phyloP scores from a whole-genome alignment of 2,113 vertebrate species.

The Polypterus bichir region DNA sequence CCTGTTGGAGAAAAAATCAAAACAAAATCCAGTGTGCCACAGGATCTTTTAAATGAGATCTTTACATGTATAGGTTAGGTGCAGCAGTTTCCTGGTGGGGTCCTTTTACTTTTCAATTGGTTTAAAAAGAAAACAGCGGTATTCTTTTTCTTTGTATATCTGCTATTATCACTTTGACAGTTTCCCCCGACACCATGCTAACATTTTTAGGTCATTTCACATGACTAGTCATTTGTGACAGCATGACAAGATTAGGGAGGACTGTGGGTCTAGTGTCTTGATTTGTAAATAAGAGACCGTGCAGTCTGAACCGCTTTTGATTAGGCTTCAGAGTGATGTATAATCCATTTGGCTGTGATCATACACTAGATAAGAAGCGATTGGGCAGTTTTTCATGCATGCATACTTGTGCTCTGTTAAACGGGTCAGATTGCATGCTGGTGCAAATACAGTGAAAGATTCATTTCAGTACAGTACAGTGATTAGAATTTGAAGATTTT shows the following conservation, averaged over 20 bases:
- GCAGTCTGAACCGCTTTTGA: constrained; percentile 29
- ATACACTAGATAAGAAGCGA: constrained; percentile 16
- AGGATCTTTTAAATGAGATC: constrained; percentile 20
- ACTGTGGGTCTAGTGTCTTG: constrained; percentile 22
- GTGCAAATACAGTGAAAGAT: too few relatives aligned
- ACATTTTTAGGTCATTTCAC: constrained; percentile 32
- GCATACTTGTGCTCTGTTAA: background rate
- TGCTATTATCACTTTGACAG: constrained; percentile 29
- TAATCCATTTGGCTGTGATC: constrained; percentile 21
- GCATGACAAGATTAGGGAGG: constrained; percentile 38
- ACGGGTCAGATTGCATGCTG: too few relatives aligned
- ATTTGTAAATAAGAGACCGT: constrained; percentile 35
- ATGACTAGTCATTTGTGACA: constrained; percentile 36
- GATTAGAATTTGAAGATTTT: too few relatives aligned
- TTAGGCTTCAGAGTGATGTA: constrained; percentile 26
- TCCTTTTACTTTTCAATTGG: constrained; percentile 24
- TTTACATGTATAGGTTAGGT: constrained; percentile 18
- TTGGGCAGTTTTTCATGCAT: background rate
- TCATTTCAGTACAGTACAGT: too few relatives aligned
- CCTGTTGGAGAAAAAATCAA: background rate
- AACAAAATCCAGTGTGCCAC: background rate
- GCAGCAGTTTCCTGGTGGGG: constrained; percentile 11
- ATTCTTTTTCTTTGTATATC: constrained; percentile 23
- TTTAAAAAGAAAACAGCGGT: constrained; percentile 19
- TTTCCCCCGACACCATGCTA: constrained; percentile 21